A percentile compares a stretch with the other conserved stretches of the same genome.
phyloP scores from a whole-genome alignment of 2,113 vertebrate species.

The Prolemur simus region DNA sequence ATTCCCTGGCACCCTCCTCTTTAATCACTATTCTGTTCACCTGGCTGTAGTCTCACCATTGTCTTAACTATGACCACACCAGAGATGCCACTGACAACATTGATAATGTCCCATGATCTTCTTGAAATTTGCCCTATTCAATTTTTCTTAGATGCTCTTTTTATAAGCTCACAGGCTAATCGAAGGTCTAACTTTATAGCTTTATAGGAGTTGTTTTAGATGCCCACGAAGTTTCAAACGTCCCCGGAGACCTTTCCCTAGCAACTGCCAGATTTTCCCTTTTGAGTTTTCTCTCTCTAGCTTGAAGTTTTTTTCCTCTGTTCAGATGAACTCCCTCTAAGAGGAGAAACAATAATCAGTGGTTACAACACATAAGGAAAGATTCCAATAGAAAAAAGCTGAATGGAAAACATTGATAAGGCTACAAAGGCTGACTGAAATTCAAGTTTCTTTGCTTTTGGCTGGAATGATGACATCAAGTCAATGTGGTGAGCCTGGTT shows the following conservation, averaged over 20 bases:
- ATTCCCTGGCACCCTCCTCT: background rate
- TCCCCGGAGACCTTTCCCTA: background rate
- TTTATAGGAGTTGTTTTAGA: background rate
- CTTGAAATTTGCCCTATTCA: background rate
- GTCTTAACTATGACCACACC: background rate
- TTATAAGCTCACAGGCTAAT: background rate
- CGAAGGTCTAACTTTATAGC: background rate
- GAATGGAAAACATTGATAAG: background rate
- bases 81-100: background rate
- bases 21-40: background rate
- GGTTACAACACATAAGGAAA: background rate
- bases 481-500: background rate
- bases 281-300: background rate
- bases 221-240: background rate
- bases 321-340: background rate
- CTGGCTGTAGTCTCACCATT: background rate
- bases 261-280: background rate
- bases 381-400: background rate
- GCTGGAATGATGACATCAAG: background rate
- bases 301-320: background rate
- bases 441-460: background rate
- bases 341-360: background rate
- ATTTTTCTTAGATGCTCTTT: background rate
- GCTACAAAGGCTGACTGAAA: background rate
- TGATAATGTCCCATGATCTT: background rate